Conservation (phyloP, 1,140 invertebrate species). For the Cydia strobilella region DNA sequence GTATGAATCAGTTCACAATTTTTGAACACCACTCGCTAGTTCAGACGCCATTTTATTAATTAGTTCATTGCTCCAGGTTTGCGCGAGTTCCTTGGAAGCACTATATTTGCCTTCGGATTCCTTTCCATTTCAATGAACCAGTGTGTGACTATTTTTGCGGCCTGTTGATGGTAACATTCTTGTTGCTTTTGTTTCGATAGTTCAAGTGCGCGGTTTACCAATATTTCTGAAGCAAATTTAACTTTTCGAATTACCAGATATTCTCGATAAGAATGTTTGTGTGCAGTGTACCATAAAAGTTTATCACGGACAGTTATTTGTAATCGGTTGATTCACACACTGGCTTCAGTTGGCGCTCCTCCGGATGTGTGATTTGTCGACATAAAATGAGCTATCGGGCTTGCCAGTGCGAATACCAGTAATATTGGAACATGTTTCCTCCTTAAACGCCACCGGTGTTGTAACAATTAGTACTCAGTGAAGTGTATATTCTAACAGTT, state of each 20-base stretch:
- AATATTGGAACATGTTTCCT: constrained; percentile 72
- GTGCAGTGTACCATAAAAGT: constrained; percentile 50
- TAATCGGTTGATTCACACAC: constrained; percentile 69
- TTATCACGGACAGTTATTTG: constrained; percentile 61
- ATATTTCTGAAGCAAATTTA: not conserved
- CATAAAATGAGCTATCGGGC: constrained; percentile 73
- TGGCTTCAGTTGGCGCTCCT: constrained; percentile 58
- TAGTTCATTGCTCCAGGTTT: constrained; percentile 30
- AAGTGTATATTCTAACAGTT: not conserved
- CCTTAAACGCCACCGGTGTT: constrained; percentile 56
- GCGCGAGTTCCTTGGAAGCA: constrained; percentile 31
- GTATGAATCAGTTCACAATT: constrained; percentile 70
- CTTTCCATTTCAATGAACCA: constrained; percentile 44
- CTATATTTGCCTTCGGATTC: constrained; percentile 40
- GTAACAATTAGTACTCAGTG: constrained; percentile 25
- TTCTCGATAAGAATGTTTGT: constrained; percentile 43
- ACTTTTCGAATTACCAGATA: not conserved
- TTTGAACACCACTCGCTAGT: constrained; percentile 65
- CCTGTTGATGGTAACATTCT: constrained; percentile 47
- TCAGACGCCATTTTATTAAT: constrained; percentile 44
- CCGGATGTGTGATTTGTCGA: constrained; percentile 79
- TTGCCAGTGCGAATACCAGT: constrained; percentile 60
- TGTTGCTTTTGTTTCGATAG: constrained; percentile 22
- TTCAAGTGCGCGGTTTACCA: not conserved
- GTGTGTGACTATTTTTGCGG: constrained; percentile 48